phyloP scores from a whole-genome alignment of 2,888 invertebrate species.

The Rhagonycha lutea region DNA sequence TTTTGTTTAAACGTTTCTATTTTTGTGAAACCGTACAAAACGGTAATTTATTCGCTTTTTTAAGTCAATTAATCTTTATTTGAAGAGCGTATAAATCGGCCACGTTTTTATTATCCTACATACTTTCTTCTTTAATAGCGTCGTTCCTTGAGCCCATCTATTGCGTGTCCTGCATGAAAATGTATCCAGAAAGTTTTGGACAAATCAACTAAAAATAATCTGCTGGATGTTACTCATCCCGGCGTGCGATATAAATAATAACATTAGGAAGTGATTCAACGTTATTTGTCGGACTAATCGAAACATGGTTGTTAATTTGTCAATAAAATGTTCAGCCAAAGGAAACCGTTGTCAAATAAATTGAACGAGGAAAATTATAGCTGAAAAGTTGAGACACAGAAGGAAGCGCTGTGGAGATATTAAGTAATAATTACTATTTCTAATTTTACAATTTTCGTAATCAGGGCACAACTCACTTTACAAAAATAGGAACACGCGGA shows the following conservation, averaged over 20 bases:
- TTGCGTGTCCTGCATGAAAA: background rate
- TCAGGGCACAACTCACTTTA: background rate
- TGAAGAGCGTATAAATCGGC: background rate
- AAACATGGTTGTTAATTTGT: background rate
- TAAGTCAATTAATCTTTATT: background rate
- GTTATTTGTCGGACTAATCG: background rate
- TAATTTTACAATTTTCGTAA: background rate
- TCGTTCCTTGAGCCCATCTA: background rate
- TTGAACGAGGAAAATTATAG: background rate
- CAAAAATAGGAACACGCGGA: background rate
- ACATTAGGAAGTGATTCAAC: background rate
- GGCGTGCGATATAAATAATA: background rate
- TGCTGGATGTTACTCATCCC: background rate
- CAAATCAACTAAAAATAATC: background rate
- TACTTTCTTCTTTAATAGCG: background rate
- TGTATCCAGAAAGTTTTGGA: background rate
- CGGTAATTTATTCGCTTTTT: background rate
- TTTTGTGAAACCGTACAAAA: background rate
- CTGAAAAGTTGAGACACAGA: background rate
- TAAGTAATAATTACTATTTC: background rate
- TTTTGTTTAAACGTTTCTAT: background rate
- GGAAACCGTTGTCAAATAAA: background rate
- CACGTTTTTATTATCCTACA: background rate
- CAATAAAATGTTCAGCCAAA: background rate
- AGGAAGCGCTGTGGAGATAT: background rate